Evolutionary conservation across 2,797 vertebrate genomes (phyloP), one percentile per base, ranked within the genome.

Genomic region (Philypnodon macrostomus): DNA sequence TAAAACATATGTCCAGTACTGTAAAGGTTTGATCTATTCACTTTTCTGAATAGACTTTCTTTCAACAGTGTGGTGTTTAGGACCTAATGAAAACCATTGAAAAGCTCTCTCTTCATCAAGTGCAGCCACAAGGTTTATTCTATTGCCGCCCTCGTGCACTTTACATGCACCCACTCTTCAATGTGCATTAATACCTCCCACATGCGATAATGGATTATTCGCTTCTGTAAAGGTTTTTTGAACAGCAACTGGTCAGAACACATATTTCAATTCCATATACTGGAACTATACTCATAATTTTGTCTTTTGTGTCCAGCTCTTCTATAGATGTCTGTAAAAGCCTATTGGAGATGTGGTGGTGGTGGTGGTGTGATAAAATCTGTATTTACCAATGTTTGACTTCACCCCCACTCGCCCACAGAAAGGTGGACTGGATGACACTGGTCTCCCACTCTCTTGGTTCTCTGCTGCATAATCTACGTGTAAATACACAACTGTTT

Each of bases 141-240:
- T 54, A 24, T 75, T 60, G 62, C 54, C 65, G 2, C 75, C 75
- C 73, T 80, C 54, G 1, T 57, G 64, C 60, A 62, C 70, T 84
- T 78, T 71, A 68, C 12, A 63, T 67, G 62, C 73, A 70, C 73
- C 79, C 81, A 82, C 84, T 69, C 75, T 64, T 58, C 7, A 50
- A 62, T 73, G 53, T 67, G 66, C 54, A 70, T 85, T 78, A 80
- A 78, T 79, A 59, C 75, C 81, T 80, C 81, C 85, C 73, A 82
- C 85, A 81, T 71, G 60, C 69, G 67, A 52, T 79, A 79, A 83
- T 81, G 65, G 74, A 71, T 77, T 73, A 65, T 46, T 54, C 14
- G 19, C 6, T 40, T 67, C 68, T 46, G 40, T 13, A 44, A 47
- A 21, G 1, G 15, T 39, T 33, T 17, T 55, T 61, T 26, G 56